phyloP scores from a whole-genome alignment of 1,140 invertebrate species.

The Bombus ignitus region DNA sequence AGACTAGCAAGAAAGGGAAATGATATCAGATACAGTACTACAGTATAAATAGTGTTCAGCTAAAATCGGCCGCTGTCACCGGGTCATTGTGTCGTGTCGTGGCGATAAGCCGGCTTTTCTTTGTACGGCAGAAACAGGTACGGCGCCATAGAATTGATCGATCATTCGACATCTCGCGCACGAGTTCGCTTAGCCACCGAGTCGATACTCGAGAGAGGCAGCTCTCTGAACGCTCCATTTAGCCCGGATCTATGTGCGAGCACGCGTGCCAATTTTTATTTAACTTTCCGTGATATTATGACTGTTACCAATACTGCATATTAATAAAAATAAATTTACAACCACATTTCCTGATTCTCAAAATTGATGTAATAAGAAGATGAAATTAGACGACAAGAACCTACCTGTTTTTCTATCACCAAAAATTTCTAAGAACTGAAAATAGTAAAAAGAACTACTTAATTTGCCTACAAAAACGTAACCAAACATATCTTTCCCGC shows the following conservation, averaged over 20 bases:
- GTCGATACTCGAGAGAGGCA: slow-evolving; percentile 1
- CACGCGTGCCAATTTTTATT: slow-evolving; percentile 11
- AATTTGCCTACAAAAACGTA: too few species aligned
- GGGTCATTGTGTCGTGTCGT: slow-evolving; percentile 52
- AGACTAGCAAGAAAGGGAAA: not conserved
- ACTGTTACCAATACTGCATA: not conserved
- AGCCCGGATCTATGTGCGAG: slow-evolving; percentile 34
- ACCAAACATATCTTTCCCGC: too few species aligned
- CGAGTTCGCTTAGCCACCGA: slow-evolving; percentile 27
- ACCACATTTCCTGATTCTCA: too few species aligned
- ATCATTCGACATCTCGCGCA: slow-evolving; percentile 55
- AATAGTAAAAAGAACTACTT: too few species aligned
- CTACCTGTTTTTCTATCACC: too few species aligned
- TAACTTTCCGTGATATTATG: not conserved
- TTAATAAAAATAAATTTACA: too few species aligned
- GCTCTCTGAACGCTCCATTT: slow-evolving; percentile 42
- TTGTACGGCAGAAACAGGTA: slow-evolving; percentile 50
- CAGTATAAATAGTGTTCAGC: slow-evolving; percentile 22
- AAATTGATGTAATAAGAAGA: too few species aligned
- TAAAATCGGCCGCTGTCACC: slow-evolving; percentile 56
- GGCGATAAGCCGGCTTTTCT: slow-evolving; percentile 56
- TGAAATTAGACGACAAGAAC: too few species aligned
- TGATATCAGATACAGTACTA: slow-evolving; percentile 6
- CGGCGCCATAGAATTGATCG: slow-evolving; percentile 61
- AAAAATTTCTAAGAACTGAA: too few species aligned